phyloP scores from a whole-genome alignment of 2,888 invertebrate genomes.

The Drosophila planitibia region DNA sequence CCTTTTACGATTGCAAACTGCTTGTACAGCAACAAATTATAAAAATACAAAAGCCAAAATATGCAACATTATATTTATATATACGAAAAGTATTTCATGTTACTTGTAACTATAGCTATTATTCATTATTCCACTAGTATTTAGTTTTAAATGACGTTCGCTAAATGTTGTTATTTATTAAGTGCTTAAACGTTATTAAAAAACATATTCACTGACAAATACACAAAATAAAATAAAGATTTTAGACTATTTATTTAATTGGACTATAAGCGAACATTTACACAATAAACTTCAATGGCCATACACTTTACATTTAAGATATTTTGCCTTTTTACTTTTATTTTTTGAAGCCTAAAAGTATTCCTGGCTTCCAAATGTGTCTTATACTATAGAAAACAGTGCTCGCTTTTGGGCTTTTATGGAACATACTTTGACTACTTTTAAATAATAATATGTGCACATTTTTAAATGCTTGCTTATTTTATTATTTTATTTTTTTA shows the following conservation, averaged over 20 bases:
- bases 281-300: background rate
- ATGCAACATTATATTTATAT: constrained; percentile 9
- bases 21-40: constrained; percentile 33
- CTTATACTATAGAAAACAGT: background rate
- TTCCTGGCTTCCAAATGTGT: background rate
- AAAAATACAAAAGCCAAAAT: constrained; percentile 2
- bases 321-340: background rate
- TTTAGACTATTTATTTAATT: constrained; percentile 34
- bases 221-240: constrained; percentile 43
- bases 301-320: background rate
- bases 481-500: background rate
- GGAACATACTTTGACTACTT: background rate
- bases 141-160: constrained; percentile 42
- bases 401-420: constrained; percentile 45
- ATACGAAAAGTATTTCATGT: constrained; percentile 57
- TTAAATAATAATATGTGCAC: background rate
- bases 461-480: background rate
- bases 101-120: constrained; percentile 41
- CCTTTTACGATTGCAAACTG: constrained; percentile 21
- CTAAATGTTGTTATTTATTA: constrained; percentile 56
- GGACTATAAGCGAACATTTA: background rate
- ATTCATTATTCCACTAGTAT: constrained; percentile 59
- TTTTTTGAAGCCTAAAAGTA: constrained; percentile 47
- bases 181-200: constrained; percentile 50
- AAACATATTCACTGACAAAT: constrained; percentile 59